These are phyloP conservation scores for Cephus cinctus DNA, from an alignment of 1,140 invertebrate genomes.

Conservation along the genomic window DNA sequence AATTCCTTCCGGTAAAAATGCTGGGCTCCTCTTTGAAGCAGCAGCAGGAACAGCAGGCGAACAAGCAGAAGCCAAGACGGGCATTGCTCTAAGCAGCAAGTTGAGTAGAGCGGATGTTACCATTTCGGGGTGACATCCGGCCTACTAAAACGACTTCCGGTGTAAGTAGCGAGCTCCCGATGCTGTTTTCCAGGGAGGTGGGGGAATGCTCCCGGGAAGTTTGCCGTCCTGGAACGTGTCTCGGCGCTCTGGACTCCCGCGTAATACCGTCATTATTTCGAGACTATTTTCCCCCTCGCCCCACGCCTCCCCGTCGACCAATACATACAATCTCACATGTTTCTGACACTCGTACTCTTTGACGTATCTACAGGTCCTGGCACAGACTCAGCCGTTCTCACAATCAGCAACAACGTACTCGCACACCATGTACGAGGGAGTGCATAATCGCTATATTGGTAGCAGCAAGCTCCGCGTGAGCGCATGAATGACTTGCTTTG, in stretches of 20 bases:
- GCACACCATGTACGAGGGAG: conserved; percentile 5
- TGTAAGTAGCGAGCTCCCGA: too few relatives aligned
- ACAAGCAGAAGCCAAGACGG: not conserved
- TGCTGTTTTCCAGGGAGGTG: too few relatives aligned
- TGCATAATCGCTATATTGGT: conserved; percentile 9
- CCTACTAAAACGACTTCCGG: conserved; percentile 20
- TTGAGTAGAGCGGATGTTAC: conserved; percentile 18
- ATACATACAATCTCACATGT: conserved; percentile 1
- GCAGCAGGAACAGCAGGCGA: conserved; percentile 2
- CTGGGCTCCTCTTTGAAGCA: too few relatives aligned
- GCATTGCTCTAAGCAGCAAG: conserved; percentile 1
- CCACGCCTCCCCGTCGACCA: too few relatives aligned
- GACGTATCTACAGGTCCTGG: conserved; percentile 6
- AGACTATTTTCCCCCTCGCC: too few relatives aligned
- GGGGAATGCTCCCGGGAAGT: too few relatives aligned
- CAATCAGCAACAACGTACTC: not conserved
- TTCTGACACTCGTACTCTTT: conserved; percentile 5
- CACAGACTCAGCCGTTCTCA: conserved; percentile 11
- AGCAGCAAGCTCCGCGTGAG: not conserved
- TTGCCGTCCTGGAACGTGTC: not conserved
- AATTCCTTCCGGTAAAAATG: conserved; percentile 3
- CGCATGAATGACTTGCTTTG: conserved; percentile 21
- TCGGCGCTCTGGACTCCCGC: not conserved
- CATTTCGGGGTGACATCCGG: conserved; percentile 25
- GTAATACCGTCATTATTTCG: conserved; percentile 3